Evolutionary conservation across 2,888 invertebrate genomes (phyloP), one percentile per base, ranked within the genome.

Genomic region (Subacronicta megacephala): DNA sequence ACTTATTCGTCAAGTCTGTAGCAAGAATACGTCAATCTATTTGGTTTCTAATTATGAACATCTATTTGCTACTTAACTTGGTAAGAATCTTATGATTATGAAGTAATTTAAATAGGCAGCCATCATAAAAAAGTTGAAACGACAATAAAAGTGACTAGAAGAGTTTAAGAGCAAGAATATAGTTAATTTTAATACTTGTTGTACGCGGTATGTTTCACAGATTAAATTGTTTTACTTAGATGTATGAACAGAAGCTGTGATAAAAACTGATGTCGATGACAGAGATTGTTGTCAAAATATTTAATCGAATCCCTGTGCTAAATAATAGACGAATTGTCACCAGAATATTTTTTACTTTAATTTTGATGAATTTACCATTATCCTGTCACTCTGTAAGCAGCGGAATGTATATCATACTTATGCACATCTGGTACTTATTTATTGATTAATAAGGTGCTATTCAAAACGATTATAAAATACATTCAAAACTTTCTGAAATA

Each of bases 181-280:
- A 26, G 26, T 26, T 26, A 26, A 26, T 26, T 4, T 26, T 26
- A 26, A 31, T 31, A 31, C 3, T 35, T 38, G 10, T 35, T 13
- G 31, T n/a, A 31, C 6, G n/a, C n/a, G 31, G n/a, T 31, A 31
- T 31, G n/a, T 0, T 31, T 51, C 46, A 43, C 10, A 52, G 67
- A 60, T 46, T 51, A 43, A 46, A 46, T 43, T 56, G 31, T n/a
- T n/a, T 65, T 36, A 29, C 42, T 44, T 61, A 56, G 64, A 64
- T 44, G 41, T 75, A 70, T 57, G 63, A 47, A 42, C 33, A 55
- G 61, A 60, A 50, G 58, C 75, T 78, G 78, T 79, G 80, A 79
- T 78, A 72, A 62, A 51, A 58, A 53, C 16, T 52, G 56, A 55
- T 46, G 23, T 46, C 17, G 7, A 7, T 37, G 15, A 23, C 12